A percentile compares a stretch with the other conserved stretches of the same genome.
Conservation (phyloP, 92 coral and sea anemone genomes). For the Muricea muricata region DNA sequence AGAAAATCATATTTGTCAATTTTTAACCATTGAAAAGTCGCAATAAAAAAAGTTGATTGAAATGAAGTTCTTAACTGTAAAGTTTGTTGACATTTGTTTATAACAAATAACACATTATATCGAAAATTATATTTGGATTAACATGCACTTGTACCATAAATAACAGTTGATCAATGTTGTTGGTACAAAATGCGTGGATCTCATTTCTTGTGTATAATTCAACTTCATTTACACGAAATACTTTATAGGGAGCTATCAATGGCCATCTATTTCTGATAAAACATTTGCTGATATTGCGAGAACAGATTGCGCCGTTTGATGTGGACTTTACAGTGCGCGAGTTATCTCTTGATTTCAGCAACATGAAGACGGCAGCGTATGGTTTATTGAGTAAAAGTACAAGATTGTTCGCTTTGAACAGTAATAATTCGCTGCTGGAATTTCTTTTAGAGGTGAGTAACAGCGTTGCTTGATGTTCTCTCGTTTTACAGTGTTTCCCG, state of each 20-base stretch:
- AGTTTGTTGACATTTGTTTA: too few species aligned
- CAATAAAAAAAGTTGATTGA: too few species aligned
- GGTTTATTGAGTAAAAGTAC: slow-evolving; percentile 95
- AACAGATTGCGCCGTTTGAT: slow-evolving; percentile 99
- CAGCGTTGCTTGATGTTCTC: background rate
- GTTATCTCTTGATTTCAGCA: slow-evolving; percentile 96
- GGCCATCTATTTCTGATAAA: slow-evolving; percentile 93
- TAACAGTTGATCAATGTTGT: too few species aligned
- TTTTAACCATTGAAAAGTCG: too few species aligned
- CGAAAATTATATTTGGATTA: too few species aligned
- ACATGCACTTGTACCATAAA: too few species aligned
- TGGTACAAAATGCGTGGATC: too few species aligned
- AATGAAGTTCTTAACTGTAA: too few species aligned
- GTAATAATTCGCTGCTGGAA: slow-evolving; percentile 89
- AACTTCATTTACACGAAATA: background rate
- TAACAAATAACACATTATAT: too few species aligned
- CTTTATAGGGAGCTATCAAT: slow-evolving; percentile 87
- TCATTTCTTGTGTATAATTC: too few species aligned
- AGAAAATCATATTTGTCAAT: too few species aligned
- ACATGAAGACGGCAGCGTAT: slow-evolving; percentile 93
- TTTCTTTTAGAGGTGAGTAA: slow-evolving; percentile 85
- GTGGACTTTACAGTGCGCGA: slow-evolving; percentile 98
- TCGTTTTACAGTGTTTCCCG: too few species aligned
- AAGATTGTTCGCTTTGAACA: slow-evolving; percentile 87
- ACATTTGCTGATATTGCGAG: slow-evolving; percentile 92